These are phyloP conservation scores for Brachionus rubens DNA, from an alignment of 1,140 invertebrate genomes.

Conservation along the genomic window DNA sequence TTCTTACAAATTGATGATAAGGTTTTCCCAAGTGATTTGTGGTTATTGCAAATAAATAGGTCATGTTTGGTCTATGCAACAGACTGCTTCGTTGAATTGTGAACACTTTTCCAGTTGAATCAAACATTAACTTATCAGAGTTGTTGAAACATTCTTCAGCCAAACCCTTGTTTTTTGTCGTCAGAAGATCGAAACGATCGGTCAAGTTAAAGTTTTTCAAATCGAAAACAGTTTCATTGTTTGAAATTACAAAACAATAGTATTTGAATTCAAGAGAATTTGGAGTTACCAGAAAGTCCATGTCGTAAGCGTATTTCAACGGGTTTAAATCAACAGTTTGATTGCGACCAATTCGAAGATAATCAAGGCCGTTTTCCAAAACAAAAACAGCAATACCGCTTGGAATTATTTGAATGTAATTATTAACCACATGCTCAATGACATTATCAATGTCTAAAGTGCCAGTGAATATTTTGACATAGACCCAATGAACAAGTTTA, in stretches of 20 bases:
- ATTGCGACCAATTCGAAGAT: neutral
- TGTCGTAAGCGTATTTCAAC: conserved; percentile 29
- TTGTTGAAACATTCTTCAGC: neutral
- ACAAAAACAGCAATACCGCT: conserved; percentile 22
- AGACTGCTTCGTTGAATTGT: neutral
- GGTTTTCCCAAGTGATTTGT: neutral
- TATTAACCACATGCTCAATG: neutral
- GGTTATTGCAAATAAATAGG: neutral
- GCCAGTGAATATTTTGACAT: neutral
- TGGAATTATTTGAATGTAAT: conserved; percentile 10
- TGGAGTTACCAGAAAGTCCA: neutral
- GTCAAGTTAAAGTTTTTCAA: neutral
- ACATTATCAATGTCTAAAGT: neutral
- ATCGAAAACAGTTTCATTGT: neutral
- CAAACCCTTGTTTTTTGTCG: neutral
- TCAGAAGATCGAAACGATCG: neutral
- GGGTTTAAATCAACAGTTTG: conserved; percentile 22
- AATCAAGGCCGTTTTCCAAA: conserved; percentile 4
- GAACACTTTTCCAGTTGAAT: neutral
- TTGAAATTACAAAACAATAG: neutral
- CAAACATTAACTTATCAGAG: neutral
- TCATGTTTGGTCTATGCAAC: neutral
- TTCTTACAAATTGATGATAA: neutral
- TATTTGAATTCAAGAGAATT: neutral
- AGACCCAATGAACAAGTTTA: neutral